Base-by-base conservation (phyloP, 2,113 vertebrate genomes). In the Clarias batrachus region DNA sequence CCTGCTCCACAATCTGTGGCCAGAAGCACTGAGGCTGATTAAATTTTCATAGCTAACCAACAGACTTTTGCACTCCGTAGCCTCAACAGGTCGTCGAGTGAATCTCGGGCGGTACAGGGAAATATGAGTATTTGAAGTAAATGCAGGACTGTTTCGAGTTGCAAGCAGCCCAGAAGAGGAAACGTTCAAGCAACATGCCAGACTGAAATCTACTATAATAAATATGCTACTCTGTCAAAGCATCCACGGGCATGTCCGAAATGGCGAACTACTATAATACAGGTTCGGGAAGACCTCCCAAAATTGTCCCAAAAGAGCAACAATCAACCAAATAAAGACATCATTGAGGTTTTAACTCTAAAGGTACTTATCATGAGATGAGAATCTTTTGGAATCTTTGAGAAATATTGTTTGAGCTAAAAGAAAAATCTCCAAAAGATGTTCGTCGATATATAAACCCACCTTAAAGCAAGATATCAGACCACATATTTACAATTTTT, bases 31-130 rank as follows among this genome's bases (percentile, higher is more conserved):
- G 60, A 80, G 77, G 90, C 89, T 94, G 91, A 94, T 95, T 92
- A 95, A 95, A 84, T 27, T 95, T 95, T 95, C 90, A 95, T 94
- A 54, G 7, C 33, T 77, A 90, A 89, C 91, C 93, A 91, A 91
- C 90, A 91, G 91, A 93, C 93, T 91, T 84, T 90, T 84, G 73
- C 89, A 65, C 70, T 87, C 91, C 60, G 86, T 73, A 86, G 86
- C 88, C 91, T 93, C 93, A 94, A 95, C 95, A 95, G 93, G 95
- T 95, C 90, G 90, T 88, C 70, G 85, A 84, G 88, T 82, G 83
- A 89, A 91, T 94, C 93, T 93, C 91, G 65, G 12, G 90, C 19
- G 90, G 86, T 89, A 87, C 92, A 91, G 93, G 92, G 91, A 93
- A 94, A 94, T 65, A 89, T 85, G 88, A 86, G 54, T 80, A 62